Percentiles rank a stretch among this genome's conserved stretches.
phyloP scores from a whole-genome alignment of 1,140 invertebrate genomes.

The Listronotus oregonensis region DNA sequence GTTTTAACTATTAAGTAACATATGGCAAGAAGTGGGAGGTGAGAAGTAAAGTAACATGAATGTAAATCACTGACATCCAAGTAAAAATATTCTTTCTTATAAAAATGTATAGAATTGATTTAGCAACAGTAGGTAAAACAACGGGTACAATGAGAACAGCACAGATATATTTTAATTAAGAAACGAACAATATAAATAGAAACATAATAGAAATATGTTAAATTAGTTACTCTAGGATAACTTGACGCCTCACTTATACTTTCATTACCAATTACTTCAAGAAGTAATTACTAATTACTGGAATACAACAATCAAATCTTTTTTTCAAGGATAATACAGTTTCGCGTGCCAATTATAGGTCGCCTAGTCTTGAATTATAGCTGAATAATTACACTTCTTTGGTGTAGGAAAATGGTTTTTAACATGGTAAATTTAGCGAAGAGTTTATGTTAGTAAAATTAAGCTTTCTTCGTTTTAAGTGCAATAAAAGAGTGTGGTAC shows the following conservation, averaged over 20 bases:
- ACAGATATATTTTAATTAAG: background rate
- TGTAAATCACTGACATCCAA: no score
- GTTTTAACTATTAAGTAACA: background rate
- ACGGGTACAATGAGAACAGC: background rate
- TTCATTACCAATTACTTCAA: constrained; percentile 2
- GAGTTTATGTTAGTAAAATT: constrained; percentile 13
- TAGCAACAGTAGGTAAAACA: background rate
- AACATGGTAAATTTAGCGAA: constrained; percentile 2
- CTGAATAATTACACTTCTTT: no score
- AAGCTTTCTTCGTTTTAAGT: constrained; percentile 31
- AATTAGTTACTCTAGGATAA: constrained; percentile 1
- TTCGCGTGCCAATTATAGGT: no score
- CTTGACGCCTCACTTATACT: background rate
- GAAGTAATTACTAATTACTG: background rate
- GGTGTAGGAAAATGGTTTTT: no score
- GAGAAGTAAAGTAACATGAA: no score
- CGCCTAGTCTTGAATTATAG: no score
- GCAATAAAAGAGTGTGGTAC: constrained; percentile 19
- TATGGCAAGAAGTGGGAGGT: background rate
- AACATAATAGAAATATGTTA: background rate
- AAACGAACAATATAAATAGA: background rate
- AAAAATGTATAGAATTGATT: no score
- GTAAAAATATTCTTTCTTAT: no score
- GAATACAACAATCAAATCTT: no score
- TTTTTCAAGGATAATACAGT: no score